phyloP scores from a whole-genome alignment of 2,797 vertebrate genomes.

The Nannoperca obscura region DNA sequence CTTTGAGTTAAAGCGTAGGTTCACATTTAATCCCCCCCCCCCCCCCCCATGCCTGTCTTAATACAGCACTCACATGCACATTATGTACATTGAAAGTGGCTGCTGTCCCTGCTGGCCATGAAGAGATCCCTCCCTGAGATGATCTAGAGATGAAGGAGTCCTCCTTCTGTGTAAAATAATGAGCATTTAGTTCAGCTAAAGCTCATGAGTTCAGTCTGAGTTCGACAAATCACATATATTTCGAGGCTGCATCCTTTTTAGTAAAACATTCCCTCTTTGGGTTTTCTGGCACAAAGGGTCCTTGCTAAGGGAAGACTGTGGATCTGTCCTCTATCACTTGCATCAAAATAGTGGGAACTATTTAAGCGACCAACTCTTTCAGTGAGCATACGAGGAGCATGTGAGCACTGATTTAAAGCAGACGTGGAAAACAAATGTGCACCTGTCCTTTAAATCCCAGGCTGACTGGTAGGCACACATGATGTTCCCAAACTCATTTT shows the following conservation, averaged over 20 bases:
- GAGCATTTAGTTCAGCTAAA: neutral
- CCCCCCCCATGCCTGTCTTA: neutral
- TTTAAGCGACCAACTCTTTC: neutral
- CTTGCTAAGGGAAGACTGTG: neutral
- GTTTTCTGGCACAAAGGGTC: neutral
- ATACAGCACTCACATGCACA: neutral
- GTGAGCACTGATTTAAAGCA: neutral
- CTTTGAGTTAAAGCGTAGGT: neutral
- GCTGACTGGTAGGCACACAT: neutral
- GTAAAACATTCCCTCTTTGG: neutral
- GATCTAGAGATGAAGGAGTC: neutral
- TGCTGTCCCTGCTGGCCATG: neutral
- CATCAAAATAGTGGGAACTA: neutral
- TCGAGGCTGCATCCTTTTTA: neutral
- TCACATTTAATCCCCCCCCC: neutral
- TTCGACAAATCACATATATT: neutral
- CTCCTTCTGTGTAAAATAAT: neutral
- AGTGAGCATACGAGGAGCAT: constrained; percentile 1
- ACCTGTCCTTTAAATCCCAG: constrained; percentile 8
- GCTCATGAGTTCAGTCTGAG: neutral
- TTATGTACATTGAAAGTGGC: neutral
- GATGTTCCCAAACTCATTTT: constrained; percentile 1
- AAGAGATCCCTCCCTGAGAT: neutral
- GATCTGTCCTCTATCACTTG: neutral
- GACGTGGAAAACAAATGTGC: neutral